Evolutionary conservation across 2,888 invertebrate species (phyloP), one percentile per base, ranked within the genome.

Genomic region (Eupithecia subfuscata): DNA sequence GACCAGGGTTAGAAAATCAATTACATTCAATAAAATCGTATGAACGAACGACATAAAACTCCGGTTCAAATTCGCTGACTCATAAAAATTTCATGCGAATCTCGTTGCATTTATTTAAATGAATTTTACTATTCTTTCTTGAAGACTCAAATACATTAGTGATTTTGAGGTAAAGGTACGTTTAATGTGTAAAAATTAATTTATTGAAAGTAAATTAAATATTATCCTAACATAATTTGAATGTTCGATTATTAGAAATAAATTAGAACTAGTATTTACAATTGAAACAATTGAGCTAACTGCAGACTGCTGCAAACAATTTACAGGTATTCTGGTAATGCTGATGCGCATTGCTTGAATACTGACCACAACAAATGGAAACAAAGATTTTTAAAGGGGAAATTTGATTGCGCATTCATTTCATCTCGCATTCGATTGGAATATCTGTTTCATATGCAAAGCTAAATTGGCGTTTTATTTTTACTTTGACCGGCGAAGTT

Each of bases 391-490:
- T 8, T 18, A 71, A 68, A 56, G 22, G 25, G 30, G 43, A 70
- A 60, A 69, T 65, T 56, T 22, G 25, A 60, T 63, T 25, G 25
- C 18, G 25, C 11, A 25, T 63, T 3, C 9, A 34, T 64, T 37
- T 74, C 60, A 71, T 65, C 18, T 45, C 65, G 30, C 48, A 65
- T 77, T 68, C 72, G 48, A 77, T 77, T 73, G 69, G 64, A 65
- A 70, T 67, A 75, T 69, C 63, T 37, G 65, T 75, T 78, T 71
- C 75, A 75, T 75, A 78, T 78, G 77, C 75, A 75, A 78, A 78
- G 75, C 73, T 69, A 65, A 78, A 78, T 78, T 75, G 73, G 65
- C 40, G 73, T 71, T 30, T 30, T n/a, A n/a, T n/a, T n/a, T n/a
- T n/a, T n/a, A n/a, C n/a, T n/a, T n/a, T n/a, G 2, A 30, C 30